Base-by-base conservation (phyloP, 2,888 invertebrate genomes). In the Metacarcinus magister region DNA sequence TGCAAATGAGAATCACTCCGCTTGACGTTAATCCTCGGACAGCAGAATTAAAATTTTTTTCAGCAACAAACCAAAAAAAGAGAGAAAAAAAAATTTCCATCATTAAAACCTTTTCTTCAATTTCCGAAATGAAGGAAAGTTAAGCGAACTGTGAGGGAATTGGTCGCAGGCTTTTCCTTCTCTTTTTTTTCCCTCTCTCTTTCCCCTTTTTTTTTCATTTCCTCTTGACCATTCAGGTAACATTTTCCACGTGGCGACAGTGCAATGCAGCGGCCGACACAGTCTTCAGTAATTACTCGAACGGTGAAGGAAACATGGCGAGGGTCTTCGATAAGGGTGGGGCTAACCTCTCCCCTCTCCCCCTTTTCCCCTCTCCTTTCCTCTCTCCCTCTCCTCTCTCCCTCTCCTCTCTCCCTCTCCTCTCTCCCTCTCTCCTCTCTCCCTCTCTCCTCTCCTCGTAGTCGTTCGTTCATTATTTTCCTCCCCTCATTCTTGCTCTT, bases 11-110 rank as follows among this genome's bases (percentile, higher is more conserved):
- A 91, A 91, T 44, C 23, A 48, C n/a, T 91, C 91, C 91, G 7
- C 46, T 48, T 91, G 91, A 44, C 91, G 48, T 82, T 82, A 82
- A 82, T 82, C 82, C 32, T 82, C 10, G 82, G 82, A 82, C 82
- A 82, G 82, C 82, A 82, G 82, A 82, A 82, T 82, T 82, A 82
- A 10, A 82, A 82, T 82, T 82, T 82, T 82, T 32, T 82, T 19
- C 32, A 4, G 82, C 4, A 32, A n/a, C 5, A 67, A 23, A 67
- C 67, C 5, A 23, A 67, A 23, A 67, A 19, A 67, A 82, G 32
- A 82, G 2, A 4, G 8, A 32, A 32, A 75, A 75, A 28, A 82
- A 13, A 8, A 4, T 2, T 32, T 32, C 82, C 82, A 82, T 82
- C 82, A 82, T 82, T 28, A 32, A 82, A 32, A 3, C 19, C 13